Evolutionary conservation across 2,113 vertebrate genomes (phyloP).

Genomic region (Atherinomorus stipes): DNA sequence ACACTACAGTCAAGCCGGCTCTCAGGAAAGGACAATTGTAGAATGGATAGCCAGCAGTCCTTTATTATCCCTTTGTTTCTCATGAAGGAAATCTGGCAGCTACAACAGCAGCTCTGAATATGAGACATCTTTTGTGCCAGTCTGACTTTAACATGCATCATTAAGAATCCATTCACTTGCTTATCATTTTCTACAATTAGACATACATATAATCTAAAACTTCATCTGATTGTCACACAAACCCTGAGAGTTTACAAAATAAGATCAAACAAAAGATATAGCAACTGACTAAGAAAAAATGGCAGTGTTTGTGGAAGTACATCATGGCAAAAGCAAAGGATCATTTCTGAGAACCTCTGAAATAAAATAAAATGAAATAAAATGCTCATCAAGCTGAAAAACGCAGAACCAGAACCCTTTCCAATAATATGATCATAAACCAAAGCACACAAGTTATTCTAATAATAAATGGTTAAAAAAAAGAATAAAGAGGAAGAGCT

Average conservation of each 20-base stretch:
- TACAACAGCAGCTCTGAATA: constrained; percentile 20
- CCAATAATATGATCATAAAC: too few relatives aligned
- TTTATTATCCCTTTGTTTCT: constrained; percentile 23
- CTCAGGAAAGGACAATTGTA: constrained; percentile 47
- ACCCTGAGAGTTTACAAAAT: background rate
- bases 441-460: too few relatives aligned
- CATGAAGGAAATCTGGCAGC: constrained; percentile 13
- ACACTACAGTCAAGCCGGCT: constrained; percentile 44
- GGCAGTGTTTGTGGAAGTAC: too few relatives aligned
- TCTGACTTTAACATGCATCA: constrained; percentile 26
- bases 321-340: too few relatives aligned
- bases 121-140: constrained; percentile 29
- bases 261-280: background rate
- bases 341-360: too few relatives aligned
- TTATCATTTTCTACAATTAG: background rate
- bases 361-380: too few relatives aligned
- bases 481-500: too few relatives aligned
- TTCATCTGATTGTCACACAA: background rate
- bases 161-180: constrained; percentile 19
- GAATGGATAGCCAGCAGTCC: constrained; percentile 26
- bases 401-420: too few relatives aligned
- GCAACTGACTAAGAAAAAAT: background rate
- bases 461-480: too few relatives aligned
- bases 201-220: background rate
- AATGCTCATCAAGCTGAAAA: too few relatives aligned